phyloP scores from a whole-genome alignment of 1,140 invertebrate genomes.

The Sinonovacula constricta region DNA sequence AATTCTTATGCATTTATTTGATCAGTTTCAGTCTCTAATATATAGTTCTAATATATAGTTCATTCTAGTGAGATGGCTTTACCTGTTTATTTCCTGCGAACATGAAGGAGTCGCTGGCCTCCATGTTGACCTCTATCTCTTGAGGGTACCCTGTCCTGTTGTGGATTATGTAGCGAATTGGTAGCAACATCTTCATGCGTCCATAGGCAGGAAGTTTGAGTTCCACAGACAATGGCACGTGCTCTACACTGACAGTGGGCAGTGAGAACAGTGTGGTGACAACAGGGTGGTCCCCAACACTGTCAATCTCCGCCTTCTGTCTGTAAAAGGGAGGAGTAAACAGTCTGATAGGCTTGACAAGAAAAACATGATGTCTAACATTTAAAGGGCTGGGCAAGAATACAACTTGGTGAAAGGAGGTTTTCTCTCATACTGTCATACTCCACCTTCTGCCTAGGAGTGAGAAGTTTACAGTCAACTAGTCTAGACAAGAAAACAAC shows the following conservation, averaged over 20 bases:
- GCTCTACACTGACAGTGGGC: conserved; percentile 80
- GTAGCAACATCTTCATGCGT: conserved; percentile 83
- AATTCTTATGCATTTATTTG: no score
- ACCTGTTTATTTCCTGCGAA: conserved; percentile 94
- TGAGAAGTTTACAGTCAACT: no score
- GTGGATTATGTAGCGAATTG: conserved; percentile 84
- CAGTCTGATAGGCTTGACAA: conserved; percentile 2
- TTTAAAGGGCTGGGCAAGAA: background rate
- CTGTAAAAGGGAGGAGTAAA: no score
- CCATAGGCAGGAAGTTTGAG: conserved; percentile 87
- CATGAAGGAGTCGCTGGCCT: conserved; percentile 92
- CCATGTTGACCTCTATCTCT: conserved; percentile 86
- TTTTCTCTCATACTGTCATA: no score
- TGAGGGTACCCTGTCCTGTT: conserved; percentile 87
- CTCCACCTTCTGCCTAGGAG: no score
- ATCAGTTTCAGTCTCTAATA: no score
- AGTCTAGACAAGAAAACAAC: no score
- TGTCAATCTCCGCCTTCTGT: conserved; percentile 18
- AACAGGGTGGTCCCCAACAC: conserved; percentile 61
- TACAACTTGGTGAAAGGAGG: no score
- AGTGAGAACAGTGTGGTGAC: conserved; percentile 77
- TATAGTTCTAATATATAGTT: no score
- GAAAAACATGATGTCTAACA: background rate
- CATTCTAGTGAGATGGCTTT: no score
- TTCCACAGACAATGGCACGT: conserved; percentile 86